Base-by-base conservation (phyloP, 2,888 invertebrate genomes). In the Cheilosia grossa region DNA sequence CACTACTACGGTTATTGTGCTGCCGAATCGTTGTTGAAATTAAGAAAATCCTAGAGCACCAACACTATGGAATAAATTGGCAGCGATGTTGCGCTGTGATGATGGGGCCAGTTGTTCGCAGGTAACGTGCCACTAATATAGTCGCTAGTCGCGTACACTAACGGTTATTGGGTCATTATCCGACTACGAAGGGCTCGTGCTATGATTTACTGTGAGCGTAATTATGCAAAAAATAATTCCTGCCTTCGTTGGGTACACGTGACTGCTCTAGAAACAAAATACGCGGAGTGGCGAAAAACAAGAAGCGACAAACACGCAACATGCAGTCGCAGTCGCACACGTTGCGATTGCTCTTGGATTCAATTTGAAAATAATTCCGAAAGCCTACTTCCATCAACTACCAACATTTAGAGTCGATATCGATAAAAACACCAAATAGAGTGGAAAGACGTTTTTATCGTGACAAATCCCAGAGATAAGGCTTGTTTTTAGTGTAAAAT, bases 161-260 rank as follows among this genome's bases (percentile, higher is more conserved):
- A 82, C 79, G 69, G 74, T 79, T 74, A 83, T 83, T 79, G 74
- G 83, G 69, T 79, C 83, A 79, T 79, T 83, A 74, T 13, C 33
- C 58, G 37, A 53, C 74, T 30, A 56, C 47, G 15, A 9, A 66
- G 59, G 37, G 47, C 74, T 70, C 75, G 49, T 33, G 33, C 70
- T 61, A 70, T 74, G 83, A 74, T 83, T 83, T 70, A 74, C 70
- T 63, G 53, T 33, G 24, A 21, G 40, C 64, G 54, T 59, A 75
- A 83, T 79, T 80, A 79, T 83, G 74, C 64, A 80, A 70, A 51
- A 75, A 70, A 30, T 74, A 44, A 69, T 73, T 69, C 40, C 59
- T 70, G 47, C 30, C 58, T 64, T 21, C n/a, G 73, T 64, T 30
- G 37, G 27, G 49, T 19, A 58, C 56, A 74, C 74, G 74, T 74